phyloP scores from a whole-genome alignment of 1,140 invertebrate species.

The Gonioctena quinquepunctata region DNA sequence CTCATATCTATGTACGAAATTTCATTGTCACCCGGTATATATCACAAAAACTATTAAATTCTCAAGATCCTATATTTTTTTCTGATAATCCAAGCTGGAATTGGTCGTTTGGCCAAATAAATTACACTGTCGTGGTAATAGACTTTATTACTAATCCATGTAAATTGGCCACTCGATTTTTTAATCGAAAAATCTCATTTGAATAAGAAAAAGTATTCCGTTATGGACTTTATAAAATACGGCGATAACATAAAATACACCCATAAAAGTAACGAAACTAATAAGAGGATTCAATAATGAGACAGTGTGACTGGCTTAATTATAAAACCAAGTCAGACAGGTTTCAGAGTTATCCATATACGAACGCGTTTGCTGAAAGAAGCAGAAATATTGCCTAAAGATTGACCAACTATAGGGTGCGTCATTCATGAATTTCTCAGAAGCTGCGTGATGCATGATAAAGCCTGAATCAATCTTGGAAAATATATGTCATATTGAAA shows the following conservation, averaged over 20 bases:
- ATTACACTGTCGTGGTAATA: not conserved
- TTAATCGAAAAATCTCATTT: constrained; percentile 9
- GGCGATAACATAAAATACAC: constrained; percentile 21
- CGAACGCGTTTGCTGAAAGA: constrained; percentile 10
- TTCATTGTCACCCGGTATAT: no score
- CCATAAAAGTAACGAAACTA: constrained; percentile 20
- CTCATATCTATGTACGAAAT: no score
- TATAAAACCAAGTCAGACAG: constrained; percentile 23
- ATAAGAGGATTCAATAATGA: constrained; percentile 30
- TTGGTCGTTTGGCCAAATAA: no score
- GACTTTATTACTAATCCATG: not conserved
- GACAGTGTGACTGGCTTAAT: constrained; percentile 22
- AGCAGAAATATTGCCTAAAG: constrained; percentile 9
- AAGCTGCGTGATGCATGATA: no score
- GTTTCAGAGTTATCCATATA: constrained; percentile 7
- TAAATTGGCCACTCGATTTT: not conserved
- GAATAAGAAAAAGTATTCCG: constrained; percentile 23
- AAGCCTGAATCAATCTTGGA: no score
- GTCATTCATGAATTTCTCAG: not conserved
- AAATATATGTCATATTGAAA: no score
- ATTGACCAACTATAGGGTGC: not conserved
- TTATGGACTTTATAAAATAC: constrained; percentile 12
- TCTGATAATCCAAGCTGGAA: no score
- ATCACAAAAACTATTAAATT: no score
- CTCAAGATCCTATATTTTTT: no score